Conservation (phyloP, 2,888 invertebrate genomes). For the Limnephilus marmoratus region DNA sequence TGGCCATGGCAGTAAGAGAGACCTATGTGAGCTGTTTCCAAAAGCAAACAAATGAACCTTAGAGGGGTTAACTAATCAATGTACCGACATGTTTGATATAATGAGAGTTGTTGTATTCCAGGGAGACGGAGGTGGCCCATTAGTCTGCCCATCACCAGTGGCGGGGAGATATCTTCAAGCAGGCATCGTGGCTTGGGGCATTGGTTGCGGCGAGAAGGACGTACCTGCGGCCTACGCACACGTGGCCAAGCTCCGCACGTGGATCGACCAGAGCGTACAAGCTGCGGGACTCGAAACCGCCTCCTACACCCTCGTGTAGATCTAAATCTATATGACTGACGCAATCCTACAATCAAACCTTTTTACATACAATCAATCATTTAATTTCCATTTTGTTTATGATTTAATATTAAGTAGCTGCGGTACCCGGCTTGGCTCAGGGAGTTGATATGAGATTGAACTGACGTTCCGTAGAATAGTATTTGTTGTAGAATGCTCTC, state of each 20-base stretch:
- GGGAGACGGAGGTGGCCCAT: constrained; percentile 89
- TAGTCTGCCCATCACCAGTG: constrained; percentile 79
- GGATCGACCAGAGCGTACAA: constrained; percentile 84
- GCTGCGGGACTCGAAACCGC: constrained; percentile 73
- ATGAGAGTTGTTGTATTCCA: constrained; percentile 68
- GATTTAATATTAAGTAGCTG: background rate
- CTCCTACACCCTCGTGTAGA: constrained; percentile 67
- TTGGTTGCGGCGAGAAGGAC: constrained; percentile 84
- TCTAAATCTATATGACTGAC: background rate
- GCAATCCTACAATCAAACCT: background rate
- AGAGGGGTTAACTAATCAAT: too few relatives aligned
- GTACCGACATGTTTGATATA: too few relatives aligned
- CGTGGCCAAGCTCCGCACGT: constrained; percentile 81
- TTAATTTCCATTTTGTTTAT: background rate
- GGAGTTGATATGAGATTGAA: too few relatives aligned
- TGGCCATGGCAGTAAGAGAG: too few relatives aligned
- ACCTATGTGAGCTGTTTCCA: too few relatives aligned
- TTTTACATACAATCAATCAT: background rate
- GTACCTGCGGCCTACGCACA: constrained; percentile 90
- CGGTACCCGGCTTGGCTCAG: too few relatives aligned
- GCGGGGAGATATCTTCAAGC: constrained; percentile 82
- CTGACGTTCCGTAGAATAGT: too few relatives aligned
- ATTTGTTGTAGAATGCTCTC: too few relatives aligned
- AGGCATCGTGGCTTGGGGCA: constrained; percentile 94
- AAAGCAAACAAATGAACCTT: too few relatives aligned